Base-by-base conservation (phyloP, 30 jellyfish, hydroid and myxozoan species). In the Aurelia aurita complex sp. Pacific region DNA sequence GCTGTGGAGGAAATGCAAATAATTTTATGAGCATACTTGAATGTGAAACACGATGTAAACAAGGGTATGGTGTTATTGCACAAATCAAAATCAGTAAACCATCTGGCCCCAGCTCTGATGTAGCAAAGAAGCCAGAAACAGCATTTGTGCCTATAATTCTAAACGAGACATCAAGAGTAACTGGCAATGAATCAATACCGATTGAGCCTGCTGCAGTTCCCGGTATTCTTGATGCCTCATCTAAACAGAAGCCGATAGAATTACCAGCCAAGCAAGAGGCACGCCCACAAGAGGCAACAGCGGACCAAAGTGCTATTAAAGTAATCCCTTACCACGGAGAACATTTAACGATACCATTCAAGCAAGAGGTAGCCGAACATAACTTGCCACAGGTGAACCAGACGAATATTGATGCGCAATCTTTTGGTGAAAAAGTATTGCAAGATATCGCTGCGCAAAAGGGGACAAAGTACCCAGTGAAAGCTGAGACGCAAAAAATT, bases 1-100 rank as follows among this genome's bases (percentile, higher is more conserved):
- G 99, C 2, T 94, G 99, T 60, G 99, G 97, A 43, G 99, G 99
- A 51, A 94, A 94, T 80, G 99, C 97, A 4, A 94, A 94, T 63
- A 94, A 94, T 69, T 94, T 94, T 79, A 94, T 94, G 99, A 94
- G 92, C 61, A 69, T 79, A 35, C 80, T 94, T 35, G 99, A 94
- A 69, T 94, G 99, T 63, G 97, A 94, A 79, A 82, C 99, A 5
- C 85, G 91, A 46, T 94, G 99, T 73, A 89, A 85, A 69, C 88
- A 92, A 79, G 98, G 93, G 10, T 73, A 36, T 63, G 93, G 93
- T 50, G 83, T 84, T 10, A 73, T 84, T 18, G 69, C 71, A 54
- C 79, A 84, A 57, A 42, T 83, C 14, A 54, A 73, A 59, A 59
- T 64, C 32, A 38, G 38, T 46, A 63, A 50, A 13, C 78, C 23